These are phyloP conservation scores for Ophiodon elongatus DNA, from an alignment of 2,113 vertebrate species.

Conservation along the genomic window DNA sequence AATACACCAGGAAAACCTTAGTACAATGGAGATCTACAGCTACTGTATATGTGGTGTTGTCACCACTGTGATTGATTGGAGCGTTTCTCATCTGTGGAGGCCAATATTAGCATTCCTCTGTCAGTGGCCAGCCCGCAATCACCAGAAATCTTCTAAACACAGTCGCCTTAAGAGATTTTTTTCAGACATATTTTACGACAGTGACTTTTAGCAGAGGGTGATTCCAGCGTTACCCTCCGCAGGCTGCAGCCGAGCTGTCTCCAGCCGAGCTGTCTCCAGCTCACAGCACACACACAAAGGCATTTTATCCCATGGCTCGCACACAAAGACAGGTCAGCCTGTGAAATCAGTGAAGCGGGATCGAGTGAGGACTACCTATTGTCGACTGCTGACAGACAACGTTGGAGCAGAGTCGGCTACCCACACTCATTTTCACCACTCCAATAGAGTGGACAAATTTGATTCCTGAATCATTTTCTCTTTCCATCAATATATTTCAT, in stretches of 20 bases:
- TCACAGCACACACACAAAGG: slow-evolving; percentile 63
- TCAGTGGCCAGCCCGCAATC: slow-evolving; percentile 37
- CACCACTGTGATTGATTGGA: slow-evolving; percentile 24
- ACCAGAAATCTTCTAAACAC: slow-evolving; percentile 44
- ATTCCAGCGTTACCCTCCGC: slow-evolving; percentile 36
- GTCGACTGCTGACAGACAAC: slow-evolving; percentile 61
- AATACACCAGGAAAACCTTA: slow-evolving; percentile 1
- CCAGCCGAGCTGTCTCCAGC: slow-evolving; percentile 61
- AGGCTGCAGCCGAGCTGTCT: slow-evolving; percentile 58
- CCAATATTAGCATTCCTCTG: slow-evolving; percentile 52
- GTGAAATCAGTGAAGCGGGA: slow-evolving; percentile 60
- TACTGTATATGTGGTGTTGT: slow-evolving; percentile 31
- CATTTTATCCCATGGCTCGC: slow-evolving; percentile 38
- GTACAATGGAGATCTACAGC: slow-evolving; percentile 33
- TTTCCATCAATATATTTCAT: slow-evolving; percentile 26
- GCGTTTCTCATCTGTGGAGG: slow-evolving; percentile 20
- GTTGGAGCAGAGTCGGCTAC: slow-evolving; percentile 55
- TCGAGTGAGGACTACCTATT: slow-evolving; percentile 52
- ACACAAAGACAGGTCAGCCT: slow-evolving; percentile 57
- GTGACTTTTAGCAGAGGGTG: slow-evolving; percentile 62
- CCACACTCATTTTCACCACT: slow-evolving; percentile 26
- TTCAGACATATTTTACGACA: slow-evolving; percentile 42
- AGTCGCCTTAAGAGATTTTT: slow-evolving; percentile 40
- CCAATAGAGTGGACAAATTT: slow-evolving; percentile 41
- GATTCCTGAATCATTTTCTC: slow-evolving; percentile 33